These are phyloP conservation scores for Tragelaphus buxtoni DNA, from an alignment of 2,113 vertebrate species.

Conservation along the genomic window DNA sequence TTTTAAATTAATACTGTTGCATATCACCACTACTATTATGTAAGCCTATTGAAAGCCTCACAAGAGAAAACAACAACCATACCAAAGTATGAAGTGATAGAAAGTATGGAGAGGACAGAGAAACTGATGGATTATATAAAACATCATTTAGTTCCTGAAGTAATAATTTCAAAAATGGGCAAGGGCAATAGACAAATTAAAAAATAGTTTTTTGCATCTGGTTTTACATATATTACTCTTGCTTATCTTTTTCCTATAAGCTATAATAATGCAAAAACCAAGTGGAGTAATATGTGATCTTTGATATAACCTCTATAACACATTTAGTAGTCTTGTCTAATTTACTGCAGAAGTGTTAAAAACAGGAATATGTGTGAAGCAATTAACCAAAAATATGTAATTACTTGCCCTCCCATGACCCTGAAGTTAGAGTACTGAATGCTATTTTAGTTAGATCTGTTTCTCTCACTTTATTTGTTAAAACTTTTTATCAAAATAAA, in stretches of 20 bases:
- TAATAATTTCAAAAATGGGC: not conserved
- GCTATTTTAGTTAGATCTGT: conserved; percentile 60
- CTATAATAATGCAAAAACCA: not conserved
- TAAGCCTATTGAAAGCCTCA: not conserved
- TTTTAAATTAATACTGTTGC: not conserved
- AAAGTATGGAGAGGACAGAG: not conserved
- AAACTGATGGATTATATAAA: not conserved
- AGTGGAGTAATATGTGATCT: conserved; percentile 52
- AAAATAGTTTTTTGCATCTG: not conserved
- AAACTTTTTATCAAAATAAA: conserved; percentile 72
- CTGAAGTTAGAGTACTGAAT: conserved; percentile 48
- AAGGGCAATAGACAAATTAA: not conserved
- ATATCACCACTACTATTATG: not conserved
- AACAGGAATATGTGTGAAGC: conserved; percentile 72
- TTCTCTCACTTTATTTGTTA: conserved; percentile 73
- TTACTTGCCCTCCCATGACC: conserved; percentile 67
- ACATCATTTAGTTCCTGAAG: not conserved
- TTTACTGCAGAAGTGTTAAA: conserved; percentile 73
- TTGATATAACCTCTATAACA: conserved; percentile 69
- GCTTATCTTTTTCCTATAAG: conserved; percentile 34
- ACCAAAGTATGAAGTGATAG: not conserved
- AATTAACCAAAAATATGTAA: conserved; percentile 77
- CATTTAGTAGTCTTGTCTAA: conserved; percentile 66
- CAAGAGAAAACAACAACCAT: not conserved
- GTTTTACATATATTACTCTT: conserved; percentile 49